These are phyloP conservation scores for Tribolium freemani DNA, from an alignment of 2,888 invertebrate species.

Conservation along the genomic window DNA sequence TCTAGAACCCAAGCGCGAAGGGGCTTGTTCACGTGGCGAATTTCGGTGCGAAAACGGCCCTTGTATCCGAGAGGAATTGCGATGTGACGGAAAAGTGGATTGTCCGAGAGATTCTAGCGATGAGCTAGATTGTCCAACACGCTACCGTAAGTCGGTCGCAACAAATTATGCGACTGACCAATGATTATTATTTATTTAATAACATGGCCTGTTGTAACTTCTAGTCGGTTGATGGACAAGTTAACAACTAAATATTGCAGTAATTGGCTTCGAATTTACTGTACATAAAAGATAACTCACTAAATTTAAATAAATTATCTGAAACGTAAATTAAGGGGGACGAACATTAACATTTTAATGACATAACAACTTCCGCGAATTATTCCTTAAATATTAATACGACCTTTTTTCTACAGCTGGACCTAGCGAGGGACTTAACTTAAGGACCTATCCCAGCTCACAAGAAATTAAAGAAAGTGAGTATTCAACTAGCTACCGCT, in stretches of 20 bases:
- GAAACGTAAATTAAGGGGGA: background rate
- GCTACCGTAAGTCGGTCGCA: slow-evolving; percentile 28
- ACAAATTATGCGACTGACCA: slow-evolving; percentile 31
- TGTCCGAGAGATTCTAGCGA: slow-evolving; percentile 87
- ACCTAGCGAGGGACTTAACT: slow-evolving; percentile 69
- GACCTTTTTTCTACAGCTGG: slow-evolving; percentile 55
- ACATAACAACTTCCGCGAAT: background rate
- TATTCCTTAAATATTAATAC: background rate
- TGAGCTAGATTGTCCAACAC: slow-evolving; percentile 80
- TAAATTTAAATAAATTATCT: background rate
- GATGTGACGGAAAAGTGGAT: slow-evolving; percentile 81
- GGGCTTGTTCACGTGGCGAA: slow-evolving; percentile 54
- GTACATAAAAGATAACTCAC: background rate
- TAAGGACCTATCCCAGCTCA: slow-evolving; percentile 83
- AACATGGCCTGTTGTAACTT: slow-evolving; percentile 7
- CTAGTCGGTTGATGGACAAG: slow-evolving; percentile 7
- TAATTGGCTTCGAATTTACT: too few relatives aligned
- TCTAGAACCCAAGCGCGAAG: slow-evolving; percentile 6
- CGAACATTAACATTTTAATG: background rate
- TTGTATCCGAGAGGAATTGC: slow-evolving; percentile 74
- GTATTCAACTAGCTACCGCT: slow-evolving; percentile 63
- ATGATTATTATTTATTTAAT: background rate
- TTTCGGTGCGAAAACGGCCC: slow-evolving; percentile 72
- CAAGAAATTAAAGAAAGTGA: slow-evolving; percentile 90
- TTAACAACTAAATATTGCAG: background rate